Conservation (phyloP, 2,888 invertebrate genomes). For the Agriotes lineatus region DNA sequence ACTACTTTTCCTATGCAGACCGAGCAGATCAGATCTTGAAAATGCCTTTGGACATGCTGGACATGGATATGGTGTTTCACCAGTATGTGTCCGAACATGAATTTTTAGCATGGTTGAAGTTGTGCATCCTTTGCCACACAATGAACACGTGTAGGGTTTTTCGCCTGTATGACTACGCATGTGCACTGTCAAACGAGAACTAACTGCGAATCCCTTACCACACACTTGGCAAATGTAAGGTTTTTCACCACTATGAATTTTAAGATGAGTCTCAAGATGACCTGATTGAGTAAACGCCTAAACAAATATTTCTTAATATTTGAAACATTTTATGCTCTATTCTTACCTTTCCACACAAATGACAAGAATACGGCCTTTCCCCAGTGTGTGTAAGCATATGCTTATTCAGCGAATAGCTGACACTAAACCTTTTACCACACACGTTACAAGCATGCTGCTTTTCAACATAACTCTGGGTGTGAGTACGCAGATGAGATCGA, state of each 20-base stretch:
- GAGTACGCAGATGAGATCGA: conserved; percentile 50
- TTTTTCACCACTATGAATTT: conserved; percentile 47
- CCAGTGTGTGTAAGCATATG: conserved; percentile 52
- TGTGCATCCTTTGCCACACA: conserved; percentile 52
- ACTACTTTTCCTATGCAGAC: conserved; percentile 51
- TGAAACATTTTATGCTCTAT: neutral
- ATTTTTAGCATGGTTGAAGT: conserved; percentile 52
- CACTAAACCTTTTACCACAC: conserved; percentile 48
- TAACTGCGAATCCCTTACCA: conserved; percentile 51
- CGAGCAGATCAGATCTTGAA: conserved; percentile 51
- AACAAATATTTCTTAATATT: neutral
- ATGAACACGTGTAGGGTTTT: conserved; percentile 49
- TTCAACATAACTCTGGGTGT: conserved; percentile 46
- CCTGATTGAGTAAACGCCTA: conserved; percentile 46
- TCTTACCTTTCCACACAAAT: conserved; percentile 48
- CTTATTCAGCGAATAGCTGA: conserved; percentile 47
- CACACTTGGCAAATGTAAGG: conserved; percentile 51
- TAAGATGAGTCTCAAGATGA: conserved; percentile 46
- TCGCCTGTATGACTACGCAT: conserved; percentile 53
- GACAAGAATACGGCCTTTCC: conserved; percentile 48
- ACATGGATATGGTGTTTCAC: conserved; percentile 54
- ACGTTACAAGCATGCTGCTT: conserved; percentile 46
- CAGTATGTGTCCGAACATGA: conserved; percentile 53
- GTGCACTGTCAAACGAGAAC: conserved; percentile 51
- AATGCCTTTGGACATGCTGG: conserved; percentile 50